A percentile compares a stretch with the other conserved stretches of the same genome.
These are phyloP conservation scores for Gambusia yucatana DNA, from an alignment of 2,797 vertebrate species.

Conservation along the genomic window DNA sequence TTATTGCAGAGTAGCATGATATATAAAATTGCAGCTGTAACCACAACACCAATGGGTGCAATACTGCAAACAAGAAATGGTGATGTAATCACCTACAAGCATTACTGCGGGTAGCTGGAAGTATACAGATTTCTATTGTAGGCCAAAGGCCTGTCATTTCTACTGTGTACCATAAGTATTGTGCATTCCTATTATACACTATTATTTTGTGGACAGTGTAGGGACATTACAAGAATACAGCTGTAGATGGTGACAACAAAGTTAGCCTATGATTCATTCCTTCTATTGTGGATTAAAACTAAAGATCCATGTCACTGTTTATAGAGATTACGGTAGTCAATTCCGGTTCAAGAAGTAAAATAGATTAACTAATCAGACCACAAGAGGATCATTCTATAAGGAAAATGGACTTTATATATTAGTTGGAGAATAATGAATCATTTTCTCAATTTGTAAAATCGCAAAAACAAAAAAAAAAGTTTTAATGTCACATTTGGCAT, in stretches of 20 bases:
- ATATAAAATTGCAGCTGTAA: not conserved
- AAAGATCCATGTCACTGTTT: not conserved
- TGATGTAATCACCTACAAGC: no score
- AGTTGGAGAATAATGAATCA: not conserved
- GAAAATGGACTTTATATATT: not conserved
- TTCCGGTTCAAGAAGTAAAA: not conserved
- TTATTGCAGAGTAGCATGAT: not conserved
- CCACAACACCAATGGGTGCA: not conserved
- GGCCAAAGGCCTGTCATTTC: no score
- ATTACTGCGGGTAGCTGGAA: no score
- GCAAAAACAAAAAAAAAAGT: not conserved
- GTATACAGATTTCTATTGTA: no score
- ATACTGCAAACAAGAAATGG: not conserved
- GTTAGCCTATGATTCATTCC: not conserved
- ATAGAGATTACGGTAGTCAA: not conserved
- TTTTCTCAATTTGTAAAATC: not conserved
- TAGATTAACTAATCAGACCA: not conserved
- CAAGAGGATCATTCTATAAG: not conserved
- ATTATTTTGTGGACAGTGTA: not conserved
- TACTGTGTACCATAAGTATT: no score
- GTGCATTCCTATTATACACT: no score
- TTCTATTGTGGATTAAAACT: not conserved
- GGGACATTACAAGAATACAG: not conserved
- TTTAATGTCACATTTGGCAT: not conserved
- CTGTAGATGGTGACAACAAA: not conserved